Percentiles rank a stretch among this genome's conserved stretches.
Conservation (phyloP, 2,797 vertebrate genomes). For the Karalla daura region DNA sequence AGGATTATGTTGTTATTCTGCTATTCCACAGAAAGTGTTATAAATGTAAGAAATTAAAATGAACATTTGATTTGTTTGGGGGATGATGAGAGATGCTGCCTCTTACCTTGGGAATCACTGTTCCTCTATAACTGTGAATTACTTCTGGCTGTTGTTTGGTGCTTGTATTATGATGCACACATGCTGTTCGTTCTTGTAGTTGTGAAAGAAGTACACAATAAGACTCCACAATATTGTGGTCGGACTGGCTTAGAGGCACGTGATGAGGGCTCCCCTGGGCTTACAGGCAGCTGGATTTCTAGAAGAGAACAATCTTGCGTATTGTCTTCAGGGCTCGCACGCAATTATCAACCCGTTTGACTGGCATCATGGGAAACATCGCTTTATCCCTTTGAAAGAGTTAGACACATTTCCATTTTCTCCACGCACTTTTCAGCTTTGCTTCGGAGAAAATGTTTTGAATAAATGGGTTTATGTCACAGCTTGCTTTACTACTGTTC, state of each 20-base stretch:
- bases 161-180: slow-evolving; percentile 3
- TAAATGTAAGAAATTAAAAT: background rate
- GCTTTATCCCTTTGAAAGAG: background rate
- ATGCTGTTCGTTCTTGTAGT: background rate
- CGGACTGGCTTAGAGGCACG: background rate
- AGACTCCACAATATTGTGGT: background rate
- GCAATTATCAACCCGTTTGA: slow-evolving; percentile 1
- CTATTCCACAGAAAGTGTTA: background rate
- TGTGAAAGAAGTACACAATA: slow-evolving; percentile 7
- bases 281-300: slow-evolving; percentile 2
- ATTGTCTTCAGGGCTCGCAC: background rate
- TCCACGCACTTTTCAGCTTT: background rate
- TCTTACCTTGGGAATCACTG: background rate
- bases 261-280: background rate
- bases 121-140: slow-evolving; percentile 7
- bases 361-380: background rate
- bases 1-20: background rate
- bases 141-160: slow-evolving; percentile 1
- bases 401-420: background rate
- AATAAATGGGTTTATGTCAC: background rate
- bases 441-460: background rate
- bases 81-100: background rate
- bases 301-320: background rate
- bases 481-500: background rate
- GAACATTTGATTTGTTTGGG: background rate